Evolutionary conservation across 2,797 vertebrate species (phyloP).

Genomic region (Sebastes dallii): DNA sequence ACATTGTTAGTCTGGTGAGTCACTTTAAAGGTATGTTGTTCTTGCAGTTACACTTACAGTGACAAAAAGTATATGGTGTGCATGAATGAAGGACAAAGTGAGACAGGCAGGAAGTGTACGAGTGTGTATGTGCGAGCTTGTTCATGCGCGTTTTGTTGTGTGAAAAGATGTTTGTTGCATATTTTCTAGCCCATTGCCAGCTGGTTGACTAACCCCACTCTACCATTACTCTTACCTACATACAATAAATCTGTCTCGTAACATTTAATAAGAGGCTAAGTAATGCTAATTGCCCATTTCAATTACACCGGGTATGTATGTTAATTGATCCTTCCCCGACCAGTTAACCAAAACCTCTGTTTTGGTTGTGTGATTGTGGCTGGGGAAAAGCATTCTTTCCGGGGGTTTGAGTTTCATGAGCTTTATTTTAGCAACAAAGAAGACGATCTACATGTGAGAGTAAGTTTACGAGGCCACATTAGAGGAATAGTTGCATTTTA

Average conservation of each 20-base stretch:
- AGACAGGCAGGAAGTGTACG: not conserved
- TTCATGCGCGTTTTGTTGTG: not conserved
- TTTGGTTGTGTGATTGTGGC: constrained; percentile 26
- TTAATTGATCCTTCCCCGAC: constrained; percentile 50
- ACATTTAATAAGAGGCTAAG: constrained; percentile 44
- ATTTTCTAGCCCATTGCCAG: constrained; percentile 29
- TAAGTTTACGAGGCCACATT: not conserved
- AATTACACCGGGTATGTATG: constrained; percentile 13
- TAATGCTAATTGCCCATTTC: constrained; percentile 26
- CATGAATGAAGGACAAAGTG: constrained; percentile 11
- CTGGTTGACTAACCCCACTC: constrained; percentile 8
- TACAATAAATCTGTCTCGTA: constrained; percentile 38
- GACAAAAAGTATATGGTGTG: not conserved
- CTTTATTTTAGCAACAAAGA: constrained; percentile 32
- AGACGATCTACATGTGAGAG: not conserved
- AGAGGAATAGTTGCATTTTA: not conserved
- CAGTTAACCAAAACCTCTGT: constrained; percentile 37
- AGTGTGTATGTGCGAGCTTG: not conserved
- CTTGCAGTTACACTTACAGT: not conserved
- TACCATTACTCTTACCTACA: constrained; percentile 26
- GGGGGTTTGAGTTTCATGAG: not conserved
- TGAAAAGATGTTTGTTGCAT: constrained; percentile 24
- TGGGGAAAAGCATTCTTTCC: constrained; percentile 27
- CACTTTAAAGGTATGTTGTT: constrained; percentile 7
- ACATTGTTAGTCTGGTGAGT: constrained; percentile 27